A percentile compares a stretch with the other conserved stretches of the same genome.
Conservation (phyloP, 53 echinoderm and acorn worm genomes). For the Henricia sp. region DNA sequence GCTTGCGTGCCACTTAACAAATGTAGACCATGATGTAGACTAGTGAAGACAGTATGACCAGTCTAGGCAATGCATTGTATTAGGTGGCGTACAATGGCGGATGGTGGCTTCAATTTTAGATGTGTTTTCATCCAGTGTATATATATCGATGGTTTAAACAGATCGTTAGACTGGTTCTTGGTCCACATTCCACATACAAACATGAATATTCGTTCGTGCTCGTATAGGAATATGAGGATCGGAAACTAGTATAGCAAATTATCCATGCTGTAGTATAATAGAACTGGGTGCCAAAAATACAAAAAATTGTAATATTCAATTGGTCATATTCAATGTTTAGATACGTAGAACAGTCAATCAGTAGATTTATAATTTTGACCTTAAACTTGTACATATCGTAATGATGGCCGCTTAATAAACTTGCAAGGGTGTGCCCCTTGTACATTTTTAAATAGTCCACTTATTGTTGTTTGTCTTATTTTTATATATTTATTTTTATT, state of each 20-base stretch:
- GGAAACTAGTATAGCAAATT: conserved; percentile 2
- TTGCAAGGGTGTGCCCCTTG: conserved; percentile 29
- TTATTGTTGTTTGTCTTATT: neutral
- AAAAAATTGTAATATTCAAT: conserved; percentile 18
- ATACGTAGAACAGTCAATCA: conserved; percentile 14
- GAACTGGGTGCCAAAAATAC: neutral
- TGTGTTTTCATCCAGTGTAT: too few species aligned
- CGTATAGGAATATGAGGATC: too few species aligned
- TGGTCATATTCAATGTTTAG: conserved; percentile 27
- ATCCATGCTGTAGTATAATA: conserved; percentile 21
- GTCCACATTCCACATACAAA: too few species aligned
- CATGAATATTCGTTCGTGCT: too few species aligned
- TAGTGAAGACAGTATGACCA: too few species aligned
- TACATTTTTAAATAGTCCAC: conserved; percentile 25
- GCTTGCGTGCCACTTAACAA: too few species aligned
- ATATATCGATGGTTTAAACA: too few species aligned
- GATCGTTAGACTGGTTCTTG: too few species aligned
- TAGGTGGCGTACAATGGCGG: too few species aligned
- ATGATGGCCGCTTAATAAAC: conserved; percentile 10
- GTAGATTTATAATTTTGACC: conserved; percentile 30
- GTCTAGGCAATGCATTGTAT: too few species aligned
- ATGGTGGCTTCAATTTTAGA: too few species aligned
- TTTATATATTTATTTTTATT: neutral
- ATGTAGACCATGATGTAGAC: too few species aligned
- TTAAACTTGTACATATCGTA: conserved; percentile 36